These are phyloP conservation scores for Tachina grossa DNA, from an alignment of 2,888 invertebrate genomes.

Conservation along the genomic window DNA sequence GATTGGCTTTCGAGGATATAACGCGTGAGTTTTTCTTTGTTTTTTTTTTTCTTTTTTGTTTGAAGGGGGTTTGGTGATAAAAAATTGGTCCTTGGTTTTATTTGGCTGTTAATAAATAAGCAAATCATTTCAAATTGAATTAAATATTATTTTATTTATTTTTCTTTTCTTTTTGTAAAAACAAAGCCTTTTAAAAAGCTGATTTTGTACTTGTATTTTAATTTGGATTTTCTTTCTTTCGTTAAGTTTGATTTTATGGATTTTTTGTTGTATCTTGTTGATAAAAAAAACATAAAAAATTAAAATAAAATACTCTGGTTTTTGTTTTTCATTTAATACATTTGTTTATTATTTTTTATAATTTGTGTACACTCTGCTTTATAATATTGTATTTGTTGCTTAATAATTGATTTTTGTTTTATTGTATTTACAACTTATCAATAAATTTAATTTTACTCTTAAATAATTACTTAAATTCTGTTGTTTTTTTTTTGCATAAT, in stretches of 20 bases:
- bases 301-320: conserved; percentile 61
- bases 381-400: conserved; percentile 30
- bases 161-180: conserved; percentile 68
- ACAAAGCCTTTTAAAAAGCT: conserved; percentile 69
- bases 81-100: conserved; percentile 80
- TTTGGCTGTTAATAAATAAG: conserved; percentile 57
- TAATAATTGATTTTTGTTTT: conserved; percentile 24
- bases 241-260: conserved; percentile 31
- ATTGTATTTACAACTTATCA: conserved; percentile 66
- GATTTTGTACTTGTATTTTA: conserved; percentile 65
- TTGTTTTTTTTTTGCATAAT: conserved; percentile 50
- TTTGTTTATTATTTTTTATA: conserved; percentile 70
- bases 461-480: conserved; percentile 68
- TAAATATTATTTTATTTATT: conserved; percentile 73
- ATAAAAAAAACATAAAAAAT: conserved; percentile 23
- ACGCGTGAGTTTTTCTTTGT: conserved; percentile 10
- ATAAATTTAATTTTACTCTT: conserved; percentile 54
- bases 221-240: conserved; percentile 45
- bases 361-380: conserved; percentile 72
- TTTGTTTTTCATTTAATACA: conserved; percentile 71
- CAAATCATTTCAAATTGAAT: conserved; percentile 70
- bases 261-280: conserved; percentile 12
- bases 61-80: conserved; percentile 47
- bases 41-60: neutral
- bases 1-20: neutral